Percentiles rank a stretch among this genome's conserved stretches.
Evolutionary conservation across 2,113 vertebrate genomes (phyloP).

Genomic region (Dicrurus megarhynchus): DNA sequence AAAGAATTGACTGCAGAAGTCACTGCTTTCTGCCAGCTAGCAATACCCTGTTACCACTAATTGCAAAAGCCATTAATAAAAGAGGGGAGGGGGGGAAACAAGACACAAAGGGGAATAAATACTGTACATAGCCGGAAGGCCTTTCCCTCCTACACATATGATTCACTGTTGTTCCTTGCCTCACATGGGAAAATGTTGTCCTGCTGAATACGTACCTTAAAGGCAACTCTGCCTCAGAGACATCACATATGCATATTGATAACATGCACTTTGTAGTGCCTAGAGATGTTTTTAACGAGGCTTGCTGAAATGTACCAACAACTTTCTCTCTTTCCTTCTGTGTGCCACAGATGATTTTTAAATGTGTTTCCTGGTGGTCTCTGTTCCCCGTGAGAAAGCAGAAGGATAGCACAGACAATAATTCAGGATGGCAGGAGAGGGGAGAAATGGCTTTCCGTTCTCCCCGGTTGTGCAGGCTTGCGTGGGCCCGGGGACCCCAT

Average conservation of each 20-base stretch:
- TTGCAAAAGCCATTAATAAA: slow-evolving; percentile 81
- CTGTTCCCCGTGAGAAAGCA: slow-evolving; percentile 34
- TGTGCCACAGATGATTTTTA: slow-evolving; percentile 62
- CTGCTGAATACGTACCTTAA: slow-evolving; percentile 80
- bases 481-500: rapidly evolving
- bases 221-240: slow-evolving; percentile 82
- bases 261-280: slow-evolving; percentile 78
- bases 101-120: slow-evolving; percentile 75
- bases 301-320: slow-evolving; percentile 74
- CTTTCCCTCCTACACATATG: slow-evolving; percentile 80
- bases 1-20: slow-evolving; percentile 36
- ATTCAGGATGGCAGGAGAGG: not conserved
- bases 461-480: not conserved
- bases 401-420: slow-evolving; percentile 2
- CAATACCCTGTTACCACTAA: slow-evolving; percentile 70
- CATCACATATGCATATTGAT: slow-evolving; percentile 83
- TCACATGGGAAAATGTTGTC: slow-evolving; percentile 81
- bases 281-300: slow-evolving; percentile 80
- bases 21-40: slow-evolving; percentile 65
- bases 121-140: slow-evolving; percentile 76
- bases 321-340: slow-evolving; percentile 71
- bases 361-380: slow-evolving; percentile 62
- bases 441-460: not conserved
- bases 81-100: slow-evolving; percentile 47
- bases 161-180: slow-evolving; percentile 78